Conservation (phyloP, 2,797 vertebrate genomes). For the Bovichtus variegatus region DNA sequence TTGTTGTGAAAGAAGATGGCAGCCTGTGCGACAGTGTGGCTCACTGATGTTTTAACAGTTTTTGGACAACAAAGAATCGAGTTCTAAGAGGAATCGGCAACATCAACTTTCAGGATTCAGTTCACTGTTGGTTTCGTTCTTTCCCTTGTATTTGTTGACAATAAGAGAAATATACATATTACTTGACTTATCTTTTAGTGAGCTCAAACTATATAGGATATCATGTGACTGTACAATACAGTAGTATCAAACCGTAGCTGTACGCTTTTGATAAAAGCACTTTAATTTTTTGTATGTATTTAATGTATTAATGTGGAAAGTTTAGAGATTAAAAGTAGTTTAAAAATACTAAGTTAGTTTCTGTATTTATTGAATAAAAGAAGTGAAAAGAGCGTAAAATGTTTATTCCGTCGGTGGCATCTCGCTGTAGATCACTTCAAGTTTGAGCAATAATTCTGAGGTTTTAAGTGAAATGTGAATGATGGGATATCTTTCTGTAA, state of each 20-base stretch:
- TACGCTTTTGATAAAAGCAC: constrained; percentile 50
- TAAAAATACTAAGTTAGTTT: constrained; percentile 8
- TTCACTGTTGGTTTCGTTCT: constrained; percentile 7
- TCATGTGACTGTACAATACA: constrained; percentile 36
- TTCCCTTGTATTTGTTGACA: constrained; percentile 4
- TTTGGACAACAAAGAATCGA: background rate
- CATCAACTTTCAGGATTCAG: background rate
- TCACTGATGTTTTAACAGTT: background rate
- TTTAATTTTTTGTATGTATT: constrained; percentile 54
- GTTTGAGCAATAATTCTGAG: too few species aligned
- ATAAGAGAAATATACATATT: background rate
- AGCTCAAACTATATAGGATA: background rate
- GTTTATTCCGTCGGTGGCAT: background rate
- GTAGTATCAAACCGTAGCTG: constrained; percentile 30
- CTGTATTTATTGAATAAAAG: constrained; percentile 26
- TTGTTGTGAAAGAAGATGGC: too few species aligned
- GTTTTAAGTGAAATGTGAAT: background rate
- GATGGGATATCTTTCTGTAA: background rate
- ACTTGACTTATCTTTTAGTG: background rate
- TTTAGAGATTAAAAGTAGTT: constrained; percentile 58
- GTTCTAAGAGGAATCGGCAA: background rate
- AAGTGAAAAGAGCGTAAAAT: background rate
- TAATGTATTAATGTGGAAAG: constrained; percentile 38
- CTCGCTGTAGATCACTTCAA: background rate
- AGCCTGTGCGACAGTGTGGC: too few species aligned